Base-by-base conservation (phyloP, 1,140 invertebrate species). In the Bombus affinis region DNA sequence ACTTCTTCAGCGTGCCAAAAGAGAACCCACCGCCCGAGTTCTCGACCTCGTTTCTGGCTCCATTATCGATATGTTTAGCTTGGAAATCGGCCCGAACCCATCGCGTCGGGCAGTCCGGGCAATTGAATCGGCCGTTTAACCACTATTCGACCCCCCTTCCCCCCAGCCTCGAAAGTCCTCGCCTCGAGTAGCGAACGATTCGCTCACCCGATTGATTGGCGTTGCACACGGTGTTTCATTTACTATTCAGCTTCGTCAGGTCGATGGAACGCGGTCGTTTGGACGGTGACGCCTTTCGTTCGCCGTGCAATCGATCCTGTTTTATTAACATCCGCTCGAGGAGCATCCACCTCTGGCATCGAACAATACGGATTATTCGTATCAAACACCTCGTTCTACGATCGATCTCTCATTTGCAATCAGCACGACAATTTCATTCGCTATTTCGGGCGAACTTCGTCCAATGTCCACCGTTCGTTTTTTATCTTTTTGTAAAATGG, bases 1-100 rank as follows among this genome's bases (percentile, higher is more conserved):
- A 37, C n/a, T 47, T 44, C 42, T 62, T 73, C 37, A 59, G 5
- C 47, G 18, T 59, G 53, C 15, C 32, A 32, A 75, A 47, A 12
- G 35, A n/a, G 25, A 62, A 73, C 28, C 47, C 37, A 39, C 10
- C 28, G 22, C 5, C 22, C 47, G 39, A 39, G 47, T 15, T 39
- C 12, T 74, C 37, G 39, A 65, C 22, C 25, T 42, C 32, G n/a
- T 59, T 74, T 59, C 15, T 65, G 62, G 65, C 74, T 82, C 32
- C 70, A 25, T 32, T 79, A n/a, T 83, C 88, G 88, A 90, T 90
- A 90, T 90, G 88, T 90, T 89, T 86, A 73, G 74, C 73, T 68
- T 80, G 62, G 66, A 83, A 83, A 88, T 76, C 72, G 65, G 70
- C 84, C 47, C 47, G 47, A 53, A 68, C 28, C 35, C 65, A 37